These are phyloP conservation scores for Chamaedrilus cognettii DNA, from an alignment of 2,888 invertebrate genomes.

Conservation along the genomic window DNA sequence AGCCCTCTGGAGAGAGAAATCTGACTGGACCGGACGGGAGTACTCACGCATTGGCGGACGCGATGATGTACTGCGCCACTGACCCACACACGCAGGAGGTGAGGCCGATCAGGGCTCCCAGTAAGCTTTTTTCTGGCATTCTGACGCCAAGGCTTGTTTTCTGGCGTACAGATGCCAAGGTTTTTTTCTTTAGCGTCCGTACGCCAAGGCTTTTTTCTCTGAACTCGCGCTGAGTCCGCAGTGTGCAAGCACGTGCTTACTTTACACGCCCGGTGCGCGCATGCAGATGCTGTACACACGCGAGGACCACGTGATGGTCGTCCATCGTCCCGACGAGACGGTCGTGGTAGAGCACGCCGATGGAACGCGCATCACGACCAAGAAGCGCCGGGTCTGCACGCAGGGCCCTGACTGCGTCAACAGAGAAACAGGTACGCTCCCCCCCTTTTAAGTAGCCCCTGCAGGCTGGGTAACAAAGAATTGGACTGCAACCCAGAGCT, in stretches of 20 bases:
- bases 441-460: no score
- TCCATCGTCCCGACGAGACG: constrained; percentile 55
- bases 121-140: no score
- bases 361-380: constrained; percentile 58
- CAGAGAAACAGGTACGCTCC: constrained; percentile 1
- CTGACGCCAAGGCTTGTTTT: no score
- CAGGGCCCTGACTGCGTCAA: not conserved
- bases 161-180: no score
- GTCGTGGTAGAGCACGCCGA: constrained; percentile 58
- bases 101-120: no score
- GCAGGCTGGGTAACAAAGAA: no score
- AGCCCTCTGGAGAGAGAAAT: constrained; percentile 49
- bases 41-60: constrained; percentile 41
- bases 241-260: no score
- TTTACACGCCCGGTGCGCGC: no score
- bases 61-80: constrained; percentile 50
- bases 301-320: constrained; percentile 57
- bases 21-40: constrained; percentile 40
- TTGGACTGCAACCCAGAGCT: no score
- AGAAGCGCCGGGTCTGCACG: constrained; percentile 41
- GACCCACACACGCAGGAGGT: constrained; percentile 58
- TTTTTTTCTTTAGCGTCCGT: no score
- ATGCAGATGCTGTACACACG: constrained; percentile 56
- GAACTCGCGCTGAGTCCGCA: no score
- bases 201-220: no score